Evolutionary conservation across 2,113 vertebrate species (phyloP).

Genomic region (Pseudorasbora parva): DNA sequence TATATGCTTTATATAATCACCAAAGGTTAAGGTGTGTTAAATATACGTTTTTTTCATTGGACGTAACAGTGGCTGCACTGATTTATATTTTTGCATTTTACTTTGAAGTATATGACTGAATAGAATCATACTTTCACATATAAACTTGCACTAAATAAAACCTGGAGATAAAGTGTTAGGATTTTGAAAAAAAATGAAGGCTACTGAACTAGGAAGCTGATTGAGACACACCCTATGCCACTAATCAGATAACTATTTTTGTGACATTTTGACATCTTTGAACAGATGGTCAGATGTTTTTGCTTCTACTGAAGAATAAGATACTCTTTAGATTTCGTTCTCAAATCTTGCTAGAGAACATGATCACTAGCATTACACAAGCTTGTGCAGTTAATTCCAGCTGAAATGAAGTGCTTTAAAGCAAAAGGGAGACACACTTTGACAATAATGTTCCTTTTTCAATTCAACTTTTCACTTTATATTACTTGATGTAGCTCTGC

Average conservation of each 20-base stretch:
- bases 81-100: no score
- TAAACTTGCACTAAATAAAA: no score
- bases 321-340: background rate
- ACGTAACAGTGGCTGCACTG: no score
- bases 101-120: no score
- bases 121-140: no score
- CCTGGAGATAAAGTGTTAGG: background rate
- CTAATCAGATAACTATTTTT: background rate
- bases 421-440: background rate
- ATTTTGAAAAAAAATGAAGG: background rate
- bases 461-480: background rate
- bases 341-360: background rate
- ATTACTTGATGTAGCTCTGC: conserved; percentile 61
- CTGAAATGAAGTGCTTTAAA: background rate
- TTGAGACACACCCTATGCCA: no score
- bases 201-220: no score
- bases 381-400: background rate
- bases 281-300: background rate
- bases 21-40: no score
- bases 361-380: background rate
- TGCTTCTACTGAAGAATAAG: background rate
- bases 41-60: no score
- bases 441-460: background rate
- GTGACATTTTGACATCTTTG: background rate
- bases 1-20: no score